Conservation (phyloP, 2,888 invertebrate genomes). For the Polydrusus tereticollis region DNA sequence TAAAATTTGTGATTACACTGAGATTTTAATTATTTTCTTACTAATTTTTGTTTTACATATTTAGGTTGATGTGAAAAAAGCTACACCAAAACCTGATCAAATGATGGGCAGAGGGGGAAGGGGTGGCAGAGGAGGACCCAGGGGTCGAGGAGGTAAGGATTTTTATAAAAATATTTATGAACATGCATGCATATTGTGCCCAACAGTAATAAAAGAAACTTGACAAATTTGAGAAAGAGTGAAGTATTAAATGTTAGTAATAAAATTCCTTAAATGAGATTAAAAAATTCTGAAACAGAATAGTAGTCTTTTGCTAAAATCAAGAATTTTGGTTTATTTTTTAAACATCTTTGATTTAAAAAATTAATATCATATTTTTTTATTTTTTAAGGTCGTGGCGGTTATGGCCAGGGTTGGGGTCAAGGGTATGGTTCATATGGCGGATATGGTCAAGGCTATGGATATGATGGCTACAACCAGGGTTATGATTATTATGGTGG, state of each 20-base stretch:
- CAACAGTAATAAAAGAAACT: too few species aligned
- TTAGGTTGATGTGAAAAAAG: constrained; percentile 94
- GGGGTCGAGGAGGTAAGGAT: constrained; percentile 73
- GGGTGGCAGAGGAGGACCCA: constrained; percentile 75
- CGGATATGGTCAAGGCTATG: constrained; percentile 74
- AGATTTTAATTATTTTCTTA: background rate
- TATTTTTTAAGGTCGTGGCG: constrained; percentile 67
- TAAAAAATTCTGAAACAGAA: too few species aligned
- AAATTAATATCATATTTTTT: background rate
- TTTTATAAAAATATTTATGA: background rate
- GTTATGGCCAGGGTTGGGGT: constrained; percentile 49
- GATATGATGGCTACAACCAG: constrained; percentile 68
- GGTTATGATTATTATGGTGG: constrained; percentile 72
- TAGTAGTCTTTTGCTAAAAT: too few species aligned
- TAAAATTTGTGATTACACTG: constrained; percentile 9
- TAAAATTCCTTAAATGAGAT: too few species aligned
- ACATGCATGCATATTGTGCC: too few species aligned
- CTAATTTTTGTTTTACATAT: constrained; percentile 23
- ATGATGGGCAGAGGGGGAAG: constrained; percentile 77
- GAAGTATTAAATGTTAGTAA: too few species aligned
- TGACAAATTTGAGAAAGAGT: too few species aligned
- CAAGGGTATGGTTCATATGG: constrained; percentile 65
- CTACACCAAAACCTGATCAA: constrained; percentile 90
- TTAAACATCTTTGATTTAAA: background rate
- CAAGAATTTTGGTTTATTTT: too few species aligned